phyloP scores from a whole-genome alignment of 2,113 vertebrate genomes.

The Nothoprocta perdicaria region DNA sequence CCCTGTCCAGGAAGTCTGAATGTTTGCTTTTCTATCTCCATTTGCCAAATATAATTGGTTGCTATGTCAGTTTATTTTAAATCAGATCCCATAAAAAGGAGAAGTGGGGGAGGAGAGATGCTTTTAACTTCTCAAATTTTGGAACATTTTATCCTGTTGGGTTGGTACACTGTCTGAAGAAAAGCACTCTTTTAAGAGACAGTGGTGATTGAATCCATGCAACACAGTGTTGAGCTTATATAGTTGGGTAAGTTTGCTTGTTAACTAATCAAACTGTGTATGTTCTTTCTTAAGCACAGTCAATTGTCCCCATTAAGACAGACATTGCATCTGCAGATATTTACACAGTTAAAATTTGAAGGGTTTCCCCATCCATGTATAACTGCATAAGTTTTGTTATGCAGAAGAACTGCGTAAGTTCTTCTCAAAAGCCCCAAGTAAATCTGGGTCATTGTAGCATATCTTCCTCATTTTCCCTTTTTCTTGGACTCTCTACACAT shows the following conservation, averaged over 20 bases:
- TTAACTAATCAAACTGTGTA: background rate
- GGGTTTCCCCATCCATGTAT: background rate
- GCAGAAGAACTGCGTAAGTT: too few relatives aligned
- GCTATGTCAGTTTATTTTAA: constrained; percentile 79
- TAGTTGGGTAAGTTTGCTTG: background rate
- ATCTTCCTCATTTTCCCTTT: background rate
- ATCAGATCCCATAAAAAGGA: constrained; percentile 70
- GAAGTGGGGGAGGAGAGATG: constrained; percentile 28
- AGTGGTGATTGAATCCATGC: background rate
- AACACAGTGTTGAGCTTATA: background rate
- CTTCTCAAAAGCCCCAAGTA: background rate
- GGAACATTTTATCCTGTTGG: constrained; percentile 59
- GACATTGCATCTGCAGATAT: background rate
- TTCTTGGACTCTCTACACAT: background rate
- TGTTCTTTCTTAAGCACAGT: background rate
- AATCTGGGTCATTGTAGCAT: background rate
- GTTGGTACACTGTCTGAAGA: constrained; percentile 7
- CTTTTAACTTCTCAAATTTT: constrained; percentile 69
- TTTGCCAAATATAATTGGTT: constrained; percentile 81
- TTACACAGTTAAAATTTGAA: background rate
- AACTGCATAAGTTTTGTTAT: background rate
- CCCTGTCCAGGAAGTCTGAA: constrained; percentile 81
- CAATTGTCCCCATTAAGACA: background rate
- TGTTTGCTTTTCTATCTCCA: constrained; percentile 79
- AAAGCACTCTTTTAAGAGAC: background rate